Evolutionary conservation across 2,888 invertebrate species (phyloP).

Genomic region (Caenorhabditis sulstoni): DNA sequence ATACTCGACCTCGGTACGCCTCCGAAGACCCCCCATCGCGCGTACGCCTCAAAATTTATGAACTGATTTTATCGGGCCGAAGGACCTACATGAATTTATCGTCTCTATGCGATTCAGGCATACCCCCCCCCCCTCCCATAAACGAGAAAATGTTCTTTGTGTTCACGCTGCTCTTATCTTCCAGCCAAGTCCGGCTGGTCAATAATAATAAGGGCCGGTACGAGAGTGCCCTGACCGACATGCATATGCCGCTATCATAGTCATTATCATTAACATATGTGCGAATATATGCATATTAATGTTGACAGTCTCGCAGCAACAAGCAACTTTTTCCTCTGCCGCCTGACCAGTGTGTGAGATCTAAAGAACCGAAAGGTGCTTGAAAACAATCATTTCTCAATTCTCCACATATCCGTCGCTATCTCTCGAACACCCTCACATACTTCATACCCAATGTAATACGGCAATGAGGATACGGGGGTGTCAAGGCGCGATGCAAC

Average conservation of each 20-base stretch:
- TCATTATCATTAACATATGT: slow-evolving; percentile 27
- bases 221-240: background rate
- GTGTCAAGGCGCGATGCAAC: slow-evolving; percentile 52
- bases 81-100: background rate
- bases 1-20: slow-evolving; percentile 31
- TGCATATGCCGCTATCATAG: slow-evolving; percentile 38
- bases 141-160: no score
- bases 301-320: background rate
- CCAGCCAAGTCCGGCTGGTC: no score
- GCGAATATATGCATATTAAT: slow-evolving; percentile 15
- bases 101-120: background rate
- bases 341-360: background rate
- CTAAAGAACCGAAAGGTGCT: background rate
- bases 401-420: slow-evolving; percentile 36
- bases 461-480: slow-evolving; percentile 26
- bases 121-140: no score
- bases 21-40: slow-evolving; percentile 10
- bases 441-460: slow-evolving; percentile 35
- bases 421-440: slow-evolving; percentile 25
- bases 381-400: slow-evolving; percentile 49
- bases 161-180: no score
- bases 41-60: slow-evolving; percentile 47
- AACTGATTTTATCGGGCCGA: slow-evolving; percentile 48
- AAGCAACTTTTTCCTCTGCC: background rate
- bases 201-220: background rate